These are phyloP conservation scores for Andrena flavipes DNA, from an alignment of 2,888 invertebrate species.

Conservation along the genomic window DNA sequence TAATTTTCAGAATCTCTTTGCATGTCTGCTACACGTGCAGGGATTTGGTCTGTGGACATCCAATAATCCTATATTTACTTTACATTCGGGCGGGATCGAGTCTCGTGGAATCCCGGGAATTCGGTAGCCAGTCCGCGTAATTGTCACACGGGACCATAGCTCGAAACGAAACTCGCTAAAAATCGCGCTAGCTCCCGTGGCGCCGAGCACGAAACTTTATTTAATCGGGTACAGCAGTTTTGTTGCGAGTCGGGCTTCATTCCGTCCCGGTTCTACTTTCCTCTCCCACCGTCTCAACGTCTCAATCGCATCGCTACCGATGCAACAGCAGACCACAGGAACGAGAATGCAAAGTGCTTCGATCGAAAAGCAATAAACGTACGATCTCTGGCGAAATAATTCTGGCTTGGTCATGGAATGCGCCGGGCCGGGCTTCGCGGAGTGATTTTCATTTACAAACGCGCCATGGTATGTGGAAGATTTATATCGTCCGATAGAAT, in stretches of 20 bases:
- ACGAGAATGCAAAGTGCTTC: neutral
- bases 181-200: conserved; percentile 11
- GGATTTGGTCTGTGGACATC: no score
- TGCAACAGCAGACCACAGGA: neutral
- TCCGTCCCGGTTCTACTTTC: neutral
- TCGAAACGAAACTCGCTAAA: conserved; percentile 31
- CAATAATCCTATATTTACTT: neutral
- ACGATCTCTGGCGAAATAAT: neutral
- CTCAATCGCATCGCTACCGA: neutral
- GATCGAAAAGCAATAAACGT: neutral
- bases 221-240: conserved; percentile 33
- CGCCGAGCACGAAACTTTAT: conserved; percentile 21
- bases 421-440: no score
- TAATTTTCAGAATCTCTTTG: no score
- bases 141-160: neutral
- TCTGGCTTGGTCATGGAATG: no score
- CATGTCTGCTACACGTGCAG: no score
- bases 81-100: neutral
- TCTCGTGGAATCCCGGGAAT: neutral
- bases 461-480: no score
- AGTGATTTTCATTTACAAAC: no score
- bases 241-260: conserved; percentile 24
- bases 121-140: neutral
- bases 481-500: no score
- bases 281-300: neutral